phyloP scores from a whole-genome alignment of 2,797 vertebrate genomes.

The Amblyraja radiata region DNA sequence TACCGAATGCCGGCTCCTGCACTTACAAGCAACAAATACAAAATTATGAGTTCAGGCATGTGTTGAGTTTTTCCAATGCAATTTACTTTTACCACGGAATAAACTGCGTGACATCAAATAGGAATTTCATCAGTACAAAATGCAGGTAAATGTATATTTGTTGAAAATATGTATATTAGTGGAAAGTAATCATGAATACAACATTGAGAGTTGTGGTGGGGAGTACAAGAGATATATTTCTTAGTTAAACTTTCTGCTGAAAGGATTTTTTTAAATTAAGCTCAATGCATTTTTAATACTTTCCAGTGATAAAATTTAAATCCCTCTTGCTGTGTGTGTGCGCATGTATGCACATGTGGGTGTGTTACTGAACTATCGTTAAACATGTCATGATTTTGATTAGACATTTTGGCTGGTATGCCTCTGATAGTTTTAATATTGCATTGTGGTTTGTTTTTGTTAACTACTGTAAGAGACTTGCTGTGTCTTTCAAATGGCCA shows the following conservation, averaged over 20 bases:
- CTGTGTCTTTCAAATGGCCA: background rate
- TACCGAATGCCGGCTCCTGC: background rate
- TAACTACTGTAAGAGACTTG: no score
- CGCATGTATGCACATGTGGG: background rate
- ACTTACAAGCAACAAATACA: background rate
- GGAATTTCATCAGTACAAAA: background rate
- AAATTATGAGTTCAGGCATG: background rate
- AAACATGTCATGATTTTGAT: background rate
- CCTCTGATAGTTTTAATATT: background rate
- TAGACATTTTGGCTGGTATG: background rate
- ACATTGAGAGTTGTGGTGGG: background rate
- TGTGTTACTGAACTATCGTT: no score
- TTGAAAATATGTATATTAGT: background rate
- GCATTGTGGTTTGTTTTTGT: background rate
- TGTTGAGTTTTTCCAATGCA: background rate
- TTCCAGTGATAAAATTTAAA: background rate
- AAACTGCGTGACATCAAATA: background rate
- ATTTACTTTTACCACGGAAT: background rate
- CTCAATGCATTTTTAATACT: background rate
- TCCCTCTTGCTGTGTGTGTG: background rate
- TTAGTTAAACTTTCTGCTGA: background rate
- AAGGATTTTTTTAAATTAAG: background rate
- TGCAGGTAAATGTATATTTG: background rate
- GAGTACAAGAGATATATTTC: background rate
- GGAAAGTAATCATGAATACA: background rate